phyloP scores from a whole-genome alignment of 2,113 vertebrate genomes.

The Bos taurus region DNA sequence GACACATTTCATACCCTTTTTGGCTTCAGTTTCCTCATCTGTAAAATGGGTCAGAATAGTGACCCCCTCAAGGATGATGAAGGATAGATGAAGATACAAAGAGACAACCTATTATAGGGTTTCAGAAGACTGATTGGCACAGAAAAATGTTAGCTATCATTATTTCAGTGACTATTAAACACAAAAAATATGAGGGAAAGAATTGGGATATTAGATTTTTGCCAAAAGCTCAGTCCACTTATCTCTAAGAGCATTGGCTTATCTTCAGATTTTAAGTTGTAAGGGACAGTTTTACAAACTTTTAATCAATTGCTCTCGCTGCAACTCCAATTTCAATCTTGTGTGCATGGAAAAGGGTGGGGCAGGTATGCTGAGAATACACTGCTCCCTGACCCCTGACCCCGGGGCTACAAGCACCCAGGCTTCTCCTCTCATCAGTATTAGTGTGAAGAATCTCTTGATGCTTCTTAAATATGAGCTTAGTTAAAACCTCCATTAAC shows the following conservation, averaged over 20 bases:
- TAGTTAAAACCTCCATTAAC: not conserved
- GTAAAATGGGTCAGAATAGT: not conserved
- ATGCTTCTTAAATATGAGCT: not conserved
- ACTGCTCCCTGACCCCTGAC: not conserved
- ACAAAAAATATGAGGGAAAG: not conserved
- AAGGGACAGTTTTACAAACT: not conserved
- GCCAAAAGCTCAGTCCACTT: not conserved
- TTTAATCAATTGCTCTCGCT: not conserved
- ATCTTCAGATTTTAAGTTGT: not conserved
- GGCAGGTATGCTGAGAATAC: not conserved
- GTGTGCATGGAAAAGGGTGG: not conserved
- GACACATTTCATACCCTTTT: not conserved
- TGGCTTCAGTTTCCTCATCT: not conserved
- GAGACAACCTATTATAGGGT: not conserved
- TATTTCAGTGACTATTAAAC: not conserved
- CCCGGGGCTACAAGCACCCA: not conserved
- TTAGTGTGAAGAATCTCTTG: not conserved
- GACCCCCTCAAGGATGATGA: not conserved
- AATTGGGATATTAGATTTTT: not conserved
- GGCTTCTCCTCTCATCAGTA: not conserved
- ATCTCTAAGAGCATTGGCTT: not conserved
- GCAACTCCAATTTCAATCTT: not conserved
- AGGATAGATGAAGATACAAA: not conserved
- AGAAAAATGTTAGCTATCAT: not conserved
- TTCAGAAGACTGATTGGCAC: not conserved